These are phyloP conservation scores for Aphaenogaster rudis DNA, from an alignment of 1,140 invertebrate species.

Conservation along the genomic window DNA sequence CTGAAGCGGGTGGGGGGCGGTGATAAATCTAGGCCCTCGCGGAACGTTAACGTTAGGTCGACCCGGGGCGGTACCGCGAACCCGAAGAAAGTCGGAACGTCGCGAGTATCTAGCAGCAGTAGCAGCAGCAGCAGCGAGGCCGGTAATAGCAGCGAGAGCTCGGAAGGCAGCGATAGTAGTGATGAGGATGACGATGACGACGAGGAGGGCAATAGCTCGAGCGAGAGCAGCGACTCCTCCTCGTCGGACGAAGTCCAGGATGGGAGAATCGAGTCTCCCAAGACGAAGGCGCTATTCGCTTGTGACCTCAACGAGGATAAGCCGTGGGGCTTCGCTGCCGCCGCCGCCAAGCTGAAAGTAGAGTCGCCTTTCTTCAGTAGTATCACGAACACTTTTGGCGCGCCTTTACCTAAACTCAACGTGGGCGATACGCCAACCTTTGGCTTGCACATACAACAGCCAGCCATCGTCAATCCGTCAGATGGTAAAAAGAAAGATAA, in stretches of 20 bases:
- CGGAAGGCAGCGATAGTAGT: conserved; percentile 69
- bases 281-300: conserved; percentile 83
- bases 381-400: conserved; percentile 82
- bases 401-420: conserved; percentile 82
- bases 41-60: conserved; percentile 75
- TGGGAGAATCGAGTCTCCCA: conserved; percentile 85
- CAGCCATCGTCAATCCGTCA: conserved; percentile 63
- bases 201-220: conserved; percentile 82
- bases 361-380: conserved; percentile 83
- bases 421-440: conserved; percentile 81
- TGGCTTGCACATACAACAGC: conserved; percentile 80
- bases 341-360: conserved; percentile 86
- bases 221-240: conserved; percentile 82
- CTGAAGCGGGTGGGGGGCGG: conserved; percentile 85
- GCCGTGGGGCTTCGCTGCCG: conserved; percentile 93
- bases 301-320: conserved; percentile 86
- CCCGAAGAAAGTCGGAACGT: conserved; percentile 63
- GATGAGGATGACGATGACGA: conserved; percentile 75
- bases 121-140: conserved; percentile 79
- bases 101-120: conserved; percentile 75
- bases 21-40: conserved; percentile 75
- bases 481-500: conserved; percentile 72
- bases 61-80: conserved; percentile 71
- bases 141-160: conserved; percentile 75
- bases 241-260: conserved; percentile 77